These are phyloP conservation scores for Linnaemya vulpina DNA, from an alignment of 2,888 invertebrate species.

Conservation along the genomic window DNA sequence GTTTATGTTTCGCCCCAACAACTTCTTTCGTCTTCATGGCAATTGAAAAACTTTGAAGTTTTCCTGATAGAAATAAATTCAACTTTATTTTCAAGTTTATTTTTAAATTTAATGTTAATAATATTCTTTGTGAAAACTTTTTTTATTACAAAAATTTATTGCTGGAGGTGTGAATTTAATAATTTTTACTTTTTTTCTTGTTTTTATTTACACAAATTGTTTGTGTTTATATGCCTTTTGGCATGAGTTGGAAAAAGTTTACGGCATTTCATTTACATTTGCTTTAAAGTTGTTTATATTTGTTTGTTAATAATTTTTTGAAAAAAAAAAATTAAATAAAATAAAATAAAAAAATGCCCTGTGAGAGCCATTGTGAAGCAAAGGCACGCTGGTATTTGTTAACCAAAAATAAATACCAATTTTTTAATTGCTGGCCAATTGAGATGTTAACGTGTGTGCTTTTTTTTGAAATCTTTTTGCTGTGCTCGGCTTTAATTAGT, in stretches of 20 bases:
- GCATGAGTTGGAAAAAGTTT: neutral
- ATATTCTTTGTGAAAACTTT: neutral
- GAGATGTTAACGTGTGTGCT: no score
- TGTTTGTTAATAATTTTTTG: neutral
- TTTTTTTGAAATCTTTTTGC: no score
- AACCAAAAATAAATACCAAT: no score
- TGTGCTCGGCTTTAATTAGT: no score
- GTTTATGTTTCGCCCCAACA: neutral
- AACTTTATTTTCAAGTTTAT: no score
- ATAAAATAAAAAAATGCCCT: no score
- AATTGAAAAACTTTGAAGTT: neutral
- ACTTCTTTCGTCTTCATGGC: neutral
- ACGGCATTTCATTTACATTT: neutral
- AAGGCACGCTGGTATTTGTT: neutral
- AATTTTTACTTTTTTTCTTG: slow-evolving; percentile 12
- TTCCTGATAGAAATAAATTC: neutral
- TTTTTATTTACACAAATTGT: neutral
- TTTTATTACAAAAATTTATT: slow-evolving; percentile 15
- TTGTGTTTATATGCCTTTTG: neutral
- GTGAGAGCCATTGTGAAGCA: no score
- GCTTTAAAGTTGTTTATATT: neutral
- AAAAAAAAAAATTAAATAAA: no score
- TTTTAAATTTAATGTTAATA: neutral
- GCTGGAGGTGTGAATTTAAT: slow-evolving; percentile 15
- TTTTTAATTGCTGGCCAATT: no score